Percentiles rank a stretch among this genome's conserved stretches.
Evolutionary conservation across 1,140 invertebrate species (phyloP).

Genomic region (Drosophila gunungcola): DNA sequence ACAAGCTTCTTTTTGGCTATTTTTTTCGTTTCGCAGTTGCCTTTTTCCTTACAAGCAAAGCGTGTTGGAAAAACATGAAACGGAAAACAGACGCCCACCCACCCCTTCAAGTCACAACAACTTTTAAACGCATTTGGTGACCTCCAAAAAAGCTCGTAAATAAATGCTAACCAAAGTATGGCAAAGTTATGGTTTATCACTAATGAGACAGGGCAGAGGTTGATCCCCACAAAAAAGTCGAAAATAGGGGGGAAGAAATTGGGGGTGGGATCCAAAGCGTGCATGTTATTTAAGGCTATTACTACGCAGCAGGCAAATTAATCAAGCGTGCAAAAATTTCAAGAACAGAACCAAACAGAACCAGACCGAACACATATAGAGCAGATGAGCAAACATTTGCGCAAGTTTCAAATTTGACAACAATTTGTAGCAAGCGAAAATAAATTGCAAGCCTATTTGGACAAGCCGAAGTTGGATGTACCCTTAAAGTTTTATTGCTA

Average conservation of each 20-base stretch:
- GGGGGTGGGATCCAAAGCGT: slow-evolving; percentile 16
- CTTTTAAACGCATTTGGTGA: slow-evolving; percentile 70
- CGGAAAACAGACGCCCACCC: slow-evolving; percentile 43
- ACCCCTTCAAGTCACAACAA: slow-evolving; percentile 40
- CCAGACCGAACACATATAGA: slow-evolving; percentile 18
- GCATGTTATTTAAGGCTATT: slow-evolving; percentile 56
- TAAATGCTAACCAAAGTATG: slow-evolving; percentile 56
- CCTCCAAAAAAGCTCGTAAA: slow-evolving; percentile 70
- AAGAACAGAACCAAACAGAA: slow-evolving; percentile 24
- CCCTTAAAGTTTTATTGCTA: neutral
- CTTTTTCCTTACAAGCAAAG: slow-evolving; percentile 30
- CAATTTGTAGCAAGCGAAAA: slow-evolving; percentile 47
- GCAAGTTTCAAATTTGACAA: slow-evolving; percentile 65
- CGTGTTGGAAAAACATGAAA: slow-evolving; percentile 44
- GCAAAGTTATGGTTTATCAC: slow-evolving; percentile 64
- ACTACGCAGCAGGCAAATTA: slow-evolving; percentile 77
- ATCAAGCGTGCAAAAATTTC: slow-evolving; percentile 75
- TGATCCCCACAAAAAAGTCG: neutral
- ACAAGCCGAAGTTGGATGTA: slow-evolving; percentile 12
- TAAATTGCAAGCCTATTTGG: neutral
- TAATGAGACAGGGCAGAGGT: slow-evolving; percentile 65
- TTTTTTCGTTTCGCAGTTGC: neutral
- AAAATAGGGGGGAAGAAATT: neutral
- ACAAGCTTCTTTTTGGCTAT: slow-evolving; percentile 6
- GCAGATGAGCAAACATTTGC: slow-evolving; percentile 49